A percentile compares a stretch with the other conserved stretches of the same genome.
Evolutionary conservation across 2,888 invertebrate genomes (phyloP).

Genomic region (Netelia fuscicornis): DNA sequence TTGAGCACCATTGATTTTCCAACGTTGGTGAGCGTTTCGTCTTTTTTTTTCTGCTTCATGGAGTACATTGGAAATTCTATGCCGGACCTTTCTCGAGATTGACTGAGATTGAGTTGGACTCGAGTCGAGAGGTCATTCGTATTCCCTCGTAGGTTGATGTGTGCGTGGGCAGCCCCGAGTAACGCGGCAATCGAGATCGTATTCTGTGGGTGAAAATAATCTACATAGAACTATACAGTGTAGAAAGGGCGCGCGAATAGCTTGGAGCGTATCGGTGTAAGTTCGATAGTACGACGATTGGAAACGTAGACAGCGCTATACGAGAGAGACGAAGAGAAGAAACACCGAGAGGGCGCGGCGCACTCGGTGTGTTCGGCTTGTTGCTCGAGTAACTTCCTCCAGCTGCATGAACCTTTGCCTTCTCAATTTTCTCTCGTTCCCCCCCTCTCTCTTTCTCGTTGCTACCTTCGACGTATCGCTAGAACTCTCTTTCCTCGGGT

Average conservation of each 20-base stretch:
- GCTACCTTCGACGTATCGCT: constrained; percentile 46
- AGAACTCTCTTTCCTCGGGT: constrained; percentile 7
- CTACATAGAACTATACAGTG: constrained; percentile 25
- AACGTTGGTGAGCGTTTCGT: not conserved
- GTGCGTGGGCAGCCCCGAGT: constrained; percentile 37
- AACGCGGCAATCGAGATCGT: not conserved
- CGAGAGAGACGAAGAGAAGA: constrained; percentile 32
- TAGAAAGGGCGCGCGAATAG: constrained; percentile 34
- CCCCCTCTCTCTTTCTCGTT: constrained; percentile 63
- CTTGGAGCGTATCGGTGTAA: constrained; percentile 47
- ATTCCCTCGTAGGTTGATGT: constrained; percentile 31
- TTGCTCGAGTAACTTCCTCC: constrained; percentile 80
- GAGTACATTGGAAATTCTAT: constrained; percentile 30
- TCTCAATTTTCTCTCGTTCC: constrained; percentile 64
- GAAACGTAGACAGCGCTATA: constrained; percentile 47
- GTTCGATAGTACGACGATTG: constrained; percentile 68
- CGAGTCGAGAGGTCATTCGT: constrained; percentile 44
- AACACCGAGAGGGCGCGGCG: constrained; percentile 75
- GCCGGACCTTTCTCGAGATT: constrained; percentile 8
- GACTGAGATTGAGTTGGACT: constrained; percentile 17
- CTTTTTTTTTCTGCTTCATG: not conserved
- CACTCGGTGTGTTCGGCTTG: constrained; percentile 76
- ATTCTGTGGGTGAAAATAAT: constrained; percentile 22
- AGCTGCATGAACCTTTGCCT: constrained; percentile 62
- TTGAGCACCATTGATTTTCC: constrained; percentile 1